A percentile compares a stretch with the other conserved stretches of the same genome.
Conservation (phyloP, 2,113 vertebrate species). For the Lepus europaeus region DNA sequence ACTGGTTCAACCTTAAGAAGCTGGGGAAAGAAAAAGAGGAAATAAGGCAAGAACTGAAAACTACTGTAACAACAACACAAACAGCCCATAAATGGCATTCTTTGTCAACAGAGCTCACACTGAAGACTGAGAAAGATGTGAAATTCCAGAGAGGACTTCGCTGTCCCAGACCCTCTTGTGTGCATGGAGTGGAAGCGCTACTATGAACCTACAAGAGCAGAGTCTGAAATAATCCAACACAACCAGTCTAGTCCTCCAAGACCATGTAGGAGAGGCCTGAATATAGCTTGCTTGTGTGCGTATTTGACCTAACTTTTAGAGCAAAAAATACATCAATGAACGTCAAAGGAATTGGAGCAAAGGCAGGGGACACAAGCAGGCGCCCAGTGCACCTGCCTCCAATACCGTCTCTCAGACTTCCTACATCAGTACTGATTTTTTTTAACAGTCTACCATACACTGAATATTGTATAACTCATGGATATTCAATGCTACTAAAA, state of each 20-base stretch:
- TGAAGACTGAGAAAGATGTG: constrained; percentile 24
- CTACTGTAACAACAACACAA: constrained; percentile 61
- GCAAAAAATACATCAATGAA: neutral
- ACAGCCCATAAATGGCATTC: constrained; percentile 53
- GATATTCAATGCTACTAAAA: neutral
- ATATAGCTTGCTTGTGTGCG: neutral
- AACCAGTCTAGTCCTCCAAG: neutral
- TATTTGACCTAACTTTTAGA: constrained; percentile 23
- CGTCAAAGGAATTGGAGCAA: neutral
- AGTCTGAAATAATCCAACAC: neutral
- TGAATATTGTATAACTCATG: neutral
- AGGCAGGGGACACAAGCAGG: neutral
- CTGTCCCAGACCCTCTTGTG: neutral
- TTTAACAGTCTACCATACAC: neutral
- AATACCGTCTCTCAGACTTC: neutral
- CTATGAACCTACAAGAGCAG: neutral
- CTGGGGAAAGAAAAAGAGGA: constrained; percentile 46
- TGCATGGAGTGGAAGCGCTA: neutral
- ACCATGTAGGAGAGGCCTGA: neutral
- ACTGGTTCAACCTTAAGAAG: neutral
- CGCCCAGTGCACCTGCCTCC: neutral
- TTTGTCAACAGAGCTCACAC: constrained; percentile 22
- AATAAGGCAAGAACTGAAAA: constrained; percentile 64
- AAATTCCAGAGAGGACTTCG: constrained; percentile 29
- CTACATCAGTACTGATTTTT: constrained; percentile 20